phyloP scores from a whole-genome alignment of 2,113 vertebrate genomes.

The Chaenocephalus aceratus region DNA sequence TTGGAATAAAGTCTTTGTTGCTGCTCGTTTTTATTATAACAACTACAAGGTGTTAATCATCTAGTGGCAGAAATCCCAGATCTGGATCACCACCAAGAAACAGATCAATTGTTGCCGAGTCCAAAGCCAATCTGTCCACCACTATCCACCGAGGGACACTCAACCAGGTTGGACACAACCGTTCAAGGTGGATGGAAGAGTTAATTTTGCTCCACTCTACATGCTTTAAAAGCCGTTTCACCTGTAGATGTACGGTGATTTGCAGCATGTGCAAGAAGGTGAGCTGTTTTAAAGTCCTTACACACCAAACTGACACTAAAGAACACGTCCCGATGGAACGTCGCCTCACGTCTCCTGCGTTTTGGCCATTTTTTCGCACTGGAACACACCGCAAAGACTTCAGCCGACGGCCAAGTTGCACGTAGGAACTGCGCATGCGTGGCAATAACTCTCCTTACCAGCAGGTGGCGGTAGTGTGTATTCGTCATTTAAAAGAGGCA shows the following conservation, averaged over 20 bases:
- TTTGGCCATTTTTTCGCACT: too few relatives aligned
- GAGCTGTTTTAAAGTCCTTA: too few relatives aligned
- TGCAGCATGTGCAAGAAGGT: background rate
- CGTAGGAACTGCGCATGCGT: too few relatives aligned
- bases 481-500: too few relatives aligned
- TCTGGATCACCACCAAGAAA: conserved; percentile 55
- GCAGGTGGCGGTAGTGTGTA: too few relatives aligned
- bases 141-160: conserved; percentile 12
- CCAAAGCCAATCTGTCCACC: conserved; percentile 54
- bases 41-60: conserved; percentile 63
- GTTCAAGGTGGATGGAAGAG: background rate
- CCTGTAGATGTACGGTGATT: background rate
- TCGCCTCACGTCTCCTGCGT: too few relatives aligned
- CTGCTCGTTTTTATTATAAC: conserved; percentile 43
- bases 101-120: conserved; percentile 42
- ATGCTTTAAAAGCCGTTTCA: background rate
- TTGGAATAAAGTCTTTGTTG: background rate
- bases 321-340: too few relatives aligned
- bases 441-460: too few relatives aligned
- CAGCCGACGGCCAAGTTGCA: too few relatives aligned
- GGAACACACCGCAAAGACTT: too few relatives aligned
- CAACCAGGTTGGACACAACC: background rate
- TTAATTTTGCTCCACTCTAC: background rate
- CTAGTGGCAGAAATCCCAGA: conserved; percentile 65
- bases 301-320: too few relatives aligned